These are phyloP conservation scores for Malacosoma neustria DNA, from an alignment of 2,888 invertebrate genomes.

Conservation along the genomic window DNA sequence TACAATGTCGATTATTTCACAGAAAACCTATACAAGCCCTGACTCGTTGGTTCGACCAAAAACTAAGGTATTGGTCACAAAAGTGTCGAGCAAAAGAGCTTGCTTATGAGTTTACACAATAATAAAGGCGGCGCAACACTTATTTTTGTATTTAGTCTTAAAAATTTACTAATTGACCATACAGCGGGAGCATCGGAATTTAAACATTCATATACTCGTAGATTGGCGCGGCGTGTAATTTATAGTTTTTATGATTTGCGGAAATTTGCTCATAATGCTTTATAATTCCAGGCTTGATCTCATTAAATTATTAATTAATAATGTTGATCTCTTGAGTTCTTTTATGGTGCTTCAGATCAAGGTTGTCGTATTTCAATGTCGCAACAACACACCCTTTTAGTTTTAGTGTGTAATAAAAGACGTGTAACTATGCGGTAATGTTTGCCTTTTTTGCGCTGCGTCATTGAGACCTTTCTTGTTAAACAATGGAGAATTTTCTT, in stretches of 20 bases:
- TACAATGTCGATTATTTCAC: conserved; percentile 19
- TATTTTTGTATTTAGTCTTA: background rate
- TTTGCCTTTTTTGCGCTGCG: conserved; percentile 41
- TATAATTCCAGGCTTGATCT: too few species aligned
- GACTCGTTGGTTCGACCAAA: conserved; percentile 31
- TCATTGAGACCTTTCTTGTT: conserved; percentile 2
- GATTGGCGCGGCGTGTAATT: background rate
- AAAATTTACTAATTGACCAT: background rate
- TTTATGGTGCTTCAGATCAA: conserved; percentile 15
- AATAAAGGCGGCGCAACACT: background rate
- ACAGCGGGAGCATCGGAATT: background rate
- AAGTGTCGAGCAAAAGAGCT: background rate
- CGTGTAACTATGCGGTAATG: conserved; percentile 38
- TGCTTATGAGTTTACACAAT: conserved; percentile 1
- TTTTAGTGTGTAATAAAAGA: conserved; percentile 60
- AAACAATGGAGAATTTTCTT: background rate
- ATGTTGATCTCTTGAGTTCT: background rate
- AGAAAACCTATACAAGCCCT: conserved; percentile 36
- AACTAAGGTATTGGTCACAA: conserved; percentile 19
- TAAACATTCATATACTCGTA: background rate
- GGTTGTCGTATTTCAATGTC: conserved; percentile 47
- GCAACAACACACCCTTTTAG: conserved; percentile 60
- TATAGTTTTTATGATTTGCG: too few species aligned
- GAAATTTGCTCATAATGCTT: too few species aligned
- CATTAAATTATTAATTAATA: too few species aligned